phyloP scores from a whole-genome alignment of 2,113 vertebrate species.

The Rattus rattus region DNA sequence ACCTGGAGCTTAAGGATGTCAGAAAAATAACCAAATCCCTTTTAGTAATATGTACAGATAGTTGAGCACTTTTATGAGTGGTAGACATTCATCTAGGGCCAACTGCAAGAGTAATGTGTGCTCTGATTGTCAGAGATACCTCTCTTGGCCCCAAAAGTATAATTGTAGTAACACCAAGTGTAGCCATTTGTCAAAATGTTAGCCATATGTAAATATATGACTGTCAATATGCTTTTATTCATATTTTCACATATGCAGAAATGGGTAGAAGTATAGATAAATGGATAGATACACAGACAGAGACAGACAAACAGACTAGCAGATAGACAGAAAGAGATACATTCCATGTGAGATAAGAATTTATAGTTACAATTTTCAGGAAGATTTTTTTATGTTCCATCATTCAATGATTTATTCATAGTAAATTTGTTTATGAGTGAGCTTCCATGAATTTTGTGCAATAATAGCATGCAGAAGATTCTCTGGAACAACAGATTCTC shows the following conservation, averaged over 20 bases:
- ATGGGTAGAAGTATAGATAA: not conserved
- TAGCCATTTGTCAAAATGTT: not conserved
- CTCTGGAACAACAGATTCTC: not conserved
- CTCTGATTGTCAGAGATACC: not conserved
- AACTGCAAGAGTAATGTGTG: not conserved
- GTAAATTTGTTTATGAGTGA: no score
- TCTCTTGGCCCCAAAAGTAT: not conserved
- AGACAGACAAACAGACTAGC: not conserved
- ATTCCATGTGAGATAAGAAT: not conserved
- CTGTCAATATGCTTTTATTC: not conserved
- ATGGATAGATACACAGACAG: not conserved
- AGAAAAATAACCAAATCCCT: not conserved
- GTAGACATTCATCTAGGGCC: not conserved
- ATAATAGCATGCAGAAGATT: not conserved
- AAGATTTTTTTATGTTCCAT: not conserved
- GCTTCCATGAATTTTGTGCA: not conserved
- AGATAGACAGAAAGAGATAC: not conserved
- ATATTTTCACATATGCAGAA: not conserved
- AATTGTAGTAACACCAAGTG: not conserved
- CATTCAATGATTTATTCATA: not conserved
- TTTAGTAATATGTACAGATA: not conserved
- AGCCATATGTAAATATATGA: not conserved
- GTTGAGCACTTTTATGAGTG: not conserved
- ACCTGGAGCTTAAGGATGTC: not conserved
- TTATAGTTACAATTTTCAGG: not conserved